A percentile compares a stretch with the other conserved stretches of the same genome.
phyloP scores from a whole-genome alignment of 2,888 invertebrate species.

The Iselma pallidipennis region DNA sequence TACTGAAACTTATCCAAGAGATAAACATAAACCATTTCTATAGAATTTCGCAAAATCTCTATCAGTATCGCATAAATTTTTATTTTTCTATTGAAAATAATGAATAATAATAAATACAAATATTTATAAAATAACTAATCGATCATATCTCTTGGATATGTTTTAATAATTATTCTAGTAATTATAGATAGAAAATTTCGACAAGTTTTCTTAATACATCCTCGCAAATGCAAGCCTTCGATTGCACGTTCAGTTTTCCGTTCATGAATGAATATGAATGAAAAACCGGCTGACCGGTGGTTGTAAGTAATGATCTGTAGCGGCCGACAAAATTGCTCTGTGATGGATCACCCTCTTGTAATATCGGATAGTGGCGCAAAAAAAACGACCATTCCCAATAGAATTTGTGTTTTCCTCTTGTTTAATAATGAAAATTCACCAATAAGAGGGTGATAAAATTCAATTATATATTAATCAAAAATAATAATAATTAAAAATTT shows the following conservation, averaged over 20 bases:
- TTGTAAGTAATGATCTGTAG: constrained; percentile 19
- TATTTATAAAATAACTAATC: too few relatives aligned
- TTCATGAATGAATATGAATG: constrained; percentile 7
- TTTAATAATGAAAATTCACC: too few relatives aligned
- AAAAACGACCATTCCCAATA: constrained; percentile 8
- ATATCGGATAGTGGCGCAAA: background rate
- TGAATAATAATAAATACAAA: too few relatives aligned
- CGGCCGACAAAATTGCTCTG: constrained; percentile 20
- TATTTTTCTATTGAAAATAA: too few relatives aligned
- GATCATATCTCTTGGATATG: too few relatives aligned
- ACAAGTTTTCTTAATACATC: constrained; percentile 7
- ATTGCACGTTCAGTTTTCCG: constrained; percentile 14
- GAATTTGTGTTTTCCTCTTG: too few relatives aligned
- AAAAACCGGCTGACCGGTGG: constrained; percentile 13
- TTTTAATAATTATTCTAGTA: background rate
- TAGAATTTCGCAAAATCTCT: too few relatives aligned
- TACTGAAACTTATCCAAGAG: background rate
- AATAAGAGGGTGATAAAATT: too few relatives aligned
- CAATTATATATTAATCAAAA: background rate
- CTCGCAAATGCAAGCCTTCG: constrained; percentile 18
- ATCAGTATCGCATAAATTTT: too few relatives aligned
- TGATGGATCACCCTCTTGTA: constrained; percentile 3
- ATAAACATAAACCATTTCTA: background rate
- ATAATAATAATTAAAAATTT: background rate
- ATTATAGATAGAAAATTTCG: background rate